Evolutionary conservation across 2,888 invertebrate species (phyloP).

Genomic region (Rhogogaster chlorosoma): DNA sequence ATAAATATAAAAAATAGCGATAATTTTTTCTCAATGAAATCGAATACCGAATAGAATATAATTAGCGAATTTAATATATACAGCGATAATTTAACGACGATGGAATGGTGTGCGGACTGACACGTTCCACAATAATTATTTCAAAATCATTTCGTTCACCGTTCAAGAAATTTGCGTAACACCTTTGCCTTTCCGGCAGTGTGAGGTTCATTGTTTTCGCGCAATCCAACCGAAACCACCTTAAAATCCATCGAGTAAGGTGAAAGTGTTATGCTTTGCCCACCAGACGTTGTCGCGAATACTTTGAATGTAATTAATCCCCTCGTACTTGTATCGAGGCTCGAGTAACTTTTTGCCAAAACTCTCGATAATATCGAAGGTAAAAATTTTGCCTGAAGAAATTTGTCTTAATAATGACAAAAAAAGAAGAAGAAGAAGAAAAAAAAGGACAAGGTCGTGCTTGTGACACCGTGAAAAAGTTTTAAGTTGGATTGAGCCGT

Average conservation of each 20-base stretch:
- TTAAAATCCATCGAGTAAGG: slow-evolving; percentile 45
- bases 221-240: slow-evolving; percentile 46
- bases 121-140: neutral
- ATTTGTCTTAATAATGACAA: neutral
- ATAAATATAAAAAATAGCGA: neutral
- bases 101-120: neutral
- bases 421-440: neutral
- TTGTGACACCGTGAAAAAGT: neutral
- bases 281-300: slow-evolving; percentile 33
- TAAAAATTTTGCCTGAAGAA: neutral
- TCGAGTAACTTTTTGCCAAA: slow-evolving; percentile 18
- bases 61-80: neutral
- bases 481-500: neutral
- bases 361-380: slow-evolving; percentile 28
- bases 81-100: neutral
- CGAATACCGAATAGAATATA: neutral
- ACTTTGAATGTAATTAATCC: slow-evolving; percentile 33
- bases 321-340: too few relatives aligned
- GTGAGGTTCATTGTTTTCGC: slow-evolving; percentile 47
- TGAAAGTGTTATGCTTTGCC: slow-evolving; percentile 49
- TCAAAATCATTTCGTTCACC: slow-evolving; percentile 15
- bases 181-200: slow-evolving; percentile 14
- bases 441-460: neutral
- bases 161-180: slow-evolving; percentile 28
- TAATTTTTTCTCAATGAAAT: neutral